Evolutionary conservation across 2,113 vertebrate genomes (phyloP).

Genomic region (Catharus minimus): DNA sequence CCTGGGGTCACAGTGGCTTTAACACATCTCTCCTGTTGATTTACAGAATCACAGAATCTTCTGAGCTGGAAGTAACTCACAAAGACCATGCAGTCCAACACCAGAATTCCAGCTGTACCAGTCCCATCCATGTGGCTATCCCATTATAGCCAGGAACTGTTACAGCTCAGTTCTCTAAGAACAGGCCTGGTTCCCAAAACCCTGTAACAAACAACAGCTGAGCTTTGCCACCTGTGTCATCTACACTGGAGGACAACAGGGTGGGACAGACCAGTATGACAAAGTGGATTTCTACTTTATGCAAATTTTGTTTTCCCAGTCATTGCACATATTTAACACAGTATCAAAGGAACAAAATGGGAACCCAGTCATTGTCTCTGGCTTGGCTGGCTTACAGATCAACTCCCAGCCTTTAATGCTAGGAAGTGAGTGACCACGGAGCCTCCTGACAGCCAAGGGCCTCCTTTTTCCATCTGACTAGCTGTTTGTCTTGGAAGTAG

Average conservation of each 20-base stretch:
- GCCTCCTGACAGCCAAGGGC: not conserved
- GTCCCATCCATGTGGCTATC: not conserved
- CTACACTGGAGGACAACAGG: not conserved
- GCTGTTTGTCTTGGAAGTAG: conserved; percentile 44
- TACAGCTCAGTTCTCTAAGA: not conserved
- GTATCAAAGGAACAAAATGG: conserved; percentile 31
- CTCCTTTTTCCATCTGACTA: not conserved
- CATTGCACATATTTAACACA: not conserved
- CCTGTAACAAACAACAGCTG: not conserved
- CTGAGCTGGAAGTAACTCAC: not conserved
- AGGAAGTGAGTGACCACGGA: not conserved
- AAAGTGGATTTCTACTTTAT: not conserved
- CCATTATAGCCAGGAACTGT: not conserved
- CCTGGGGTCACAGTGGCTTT: not conserved
- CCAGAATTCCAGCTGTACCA: not conserved
- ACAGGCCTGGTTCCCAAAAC: not conserved
- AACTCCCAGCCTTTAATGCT: conserved; percentile 41
- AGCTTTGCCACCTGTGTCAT: not conserved
- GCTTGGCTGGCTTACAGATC: conserved; percentile 21
- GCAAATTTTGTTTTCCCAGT: not conserved
- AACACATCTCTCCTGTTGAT: not conserved
- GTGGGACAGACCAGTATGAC: not conserved
- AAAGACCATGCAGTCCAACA: not conserved
- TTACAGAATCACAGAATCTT: not conserved
- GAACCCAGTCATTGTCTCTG: conserved; percentile 5